Percentiles rank a stretch among this genome's conserved stretches.
phyloP scores from a whole-genome alignment of 2,113 vertebrate species.

The Trochalopteron elliotii region DNA sequence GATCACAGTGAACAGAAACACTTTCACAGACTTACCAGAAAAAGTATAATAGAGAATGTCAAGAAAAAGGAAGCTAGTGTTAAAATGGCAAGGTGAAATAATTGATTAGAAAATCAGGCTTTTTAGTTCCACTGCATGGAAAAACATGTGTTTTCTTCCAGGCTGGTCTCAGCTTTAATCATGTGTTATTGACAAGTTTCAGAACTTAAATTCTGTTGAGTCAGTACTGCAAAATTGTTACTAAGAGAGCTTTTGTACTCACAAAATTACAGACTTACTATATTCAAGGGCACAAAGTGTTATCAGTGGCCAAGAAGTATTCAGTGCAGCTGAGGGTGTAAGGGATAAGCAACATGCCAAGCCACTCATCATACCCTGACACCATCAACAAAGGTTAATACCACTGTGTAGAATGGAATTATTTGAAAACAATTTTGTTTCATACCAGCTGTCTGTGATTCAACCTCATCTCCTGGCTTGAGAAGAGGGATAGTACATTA shows the following conservation, averaged over 20 bases:
- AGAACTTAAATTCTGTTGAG: neutral
- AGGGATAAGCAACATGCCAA: neutral
- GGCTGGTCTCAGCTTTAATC: neutral
- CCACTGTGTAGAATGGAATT: neutral
- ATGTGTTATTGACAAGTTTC: neutral
- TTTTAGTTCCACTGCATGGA: neutral
- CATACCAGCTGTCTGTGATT: neutral
- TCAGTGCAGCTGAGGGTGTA: neutral
- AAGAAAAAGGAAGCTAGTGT: neutral
- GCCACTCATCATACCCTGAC: neutral
- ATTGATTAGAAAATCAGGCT: neutral
- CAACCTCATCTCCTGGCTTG: neutral
- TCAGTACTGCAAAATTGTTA: neutral
- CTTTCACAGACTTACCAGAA: neutral
- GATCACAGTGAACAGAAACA: neutral
- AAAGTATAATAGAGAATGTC: neutral
- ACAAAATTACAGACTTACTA: neutral
- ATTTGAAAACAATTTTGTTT: neutral
- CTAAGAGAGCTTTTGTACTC: constrained; percentile 27
- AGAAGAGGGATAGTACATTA: neutral
- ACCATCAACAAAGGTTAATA: neutral
- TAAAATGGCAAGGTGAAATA: neutral
- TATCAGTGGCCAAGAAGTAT: neutral
- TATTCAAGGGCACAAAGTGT: neutral
- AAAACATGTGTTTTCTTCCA: neutral